These are phyloP conservation scores for Cynodonichthys magdalenae DNA, from an alignment of 2,797 vertebrate species.

Conservation along the genomic window DNA sequence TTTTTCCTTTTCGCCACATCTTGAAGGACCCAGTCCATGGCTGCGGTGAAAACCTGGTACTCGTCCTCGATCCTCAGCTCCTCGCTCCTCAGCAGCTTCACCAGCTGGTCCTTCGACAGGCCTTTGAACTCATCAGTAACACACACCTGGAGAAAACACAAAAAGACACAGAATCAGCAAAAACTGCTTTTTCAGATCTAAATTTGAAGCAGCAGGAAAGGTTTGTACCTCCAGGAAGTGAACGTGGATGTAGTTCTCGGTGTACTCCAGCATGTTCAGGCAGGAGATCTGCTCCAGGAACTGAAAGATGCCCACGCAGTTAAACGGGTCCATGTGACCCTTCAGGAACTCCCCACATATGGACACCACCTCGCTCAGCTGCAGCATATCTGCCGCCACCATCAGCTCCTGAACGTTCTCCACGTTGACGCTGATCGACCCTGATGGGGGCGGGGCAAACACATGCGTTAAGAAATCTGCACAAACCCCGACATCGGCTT, in stretches of 20 bases:
- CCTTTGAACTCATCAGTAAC: conserved; percentile 89
- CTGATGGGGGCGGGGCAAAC: conserved; percentile 59
- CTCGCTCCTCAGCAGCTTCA: conserved; percentile 91
- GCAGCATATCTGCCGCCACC: conserved; percentile 96
- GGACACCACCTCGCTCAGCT: conserved; percentile 92
- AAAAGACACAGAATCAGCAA: background rate
- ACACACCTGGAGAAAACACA: background rate
- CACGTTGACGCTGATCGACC: conserved; percentile 86
- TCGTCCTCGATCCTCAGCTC: conserved; percentile 97
- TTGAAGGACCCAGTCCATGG: conserved; percentile 95
- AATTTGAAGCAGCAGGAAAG: too few species aligned
- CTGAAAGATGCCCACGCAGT: conserved; percentile 95
- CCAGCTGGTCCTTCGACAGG: conserved; percentile 91
- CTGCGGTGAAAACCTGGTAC: conserved; percentile 94
- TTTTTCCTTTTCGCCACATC: conserved; percentile 91
- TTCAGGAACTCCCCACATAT: conserved; percentile 96
- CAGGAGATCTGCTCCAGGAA: conserved; percentile 96
- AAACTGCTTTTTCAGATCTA: too few species aligned
- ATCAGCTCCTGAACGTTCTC: conserved; percentile 96
- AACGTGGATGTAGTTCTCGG: conserved; percentile 93
- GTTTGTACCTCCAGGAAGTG: conserved; percentile 93
- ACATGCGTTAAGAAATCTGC: background rate
- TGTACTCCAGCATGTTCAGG: conserved; percentile 90
- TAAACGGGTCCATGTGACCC: conserved; percentile 91
- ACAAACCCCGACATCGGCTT: background rate